A percentile compares a stretch with the other conserved stretches of the same genome.
These are phyloP conservation scores for Pluvialis apricaria DNA, from an alignment of 2,113 vertebrate species.

Conservation along the genomic window DNA sequence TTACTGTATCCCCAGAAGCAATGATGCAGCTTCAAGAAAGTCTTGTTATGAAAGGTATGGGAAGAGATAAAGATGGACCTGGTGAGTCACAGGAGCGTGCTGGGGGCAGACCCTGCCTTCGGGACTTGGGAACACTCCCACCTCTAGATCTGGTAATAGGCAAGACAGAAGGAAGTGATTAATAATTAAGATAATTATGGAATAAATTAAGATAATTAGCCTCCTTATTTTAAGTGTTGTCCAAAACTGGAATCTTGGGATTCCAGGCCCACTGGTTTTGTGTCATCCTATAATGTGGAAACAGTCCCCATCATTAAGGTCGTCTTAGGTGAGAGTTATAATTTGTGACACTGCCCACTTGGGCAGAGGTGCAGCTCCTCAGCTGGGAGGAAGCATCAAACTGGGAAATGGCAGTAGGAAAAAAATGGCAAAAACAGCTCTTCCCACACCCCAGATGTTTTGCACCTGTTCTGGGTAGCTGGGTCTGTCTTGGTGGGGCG, in stretches of 20 bases:
- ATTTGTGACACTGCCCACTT: not conserved
- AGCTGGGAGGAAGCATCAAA: not conserved
- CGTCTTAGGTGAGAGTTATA: not conserved
- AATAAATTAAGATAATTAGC: constrained; percentile 45
- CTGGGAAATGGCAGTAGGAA: not conserved
- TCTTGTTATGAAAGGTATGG: not conserved
- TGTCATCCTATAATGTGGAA: not conserved
- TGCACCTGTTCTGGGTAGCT: not conserved
- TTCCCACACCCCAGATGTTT: not conserved
- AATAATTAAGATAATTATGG: constrained; percentile 40
- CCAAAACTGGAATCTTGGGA: not conserved
- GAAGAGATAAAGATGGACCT: constrained; percentile 1
- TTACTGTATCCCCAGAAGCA: not conserved
- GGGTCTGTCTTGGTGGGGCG: not conserved
- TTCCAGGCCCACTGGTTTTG: not conserved
- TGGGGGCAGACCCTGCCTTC: not conserved
- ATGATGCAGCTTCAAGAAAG: not conserved
- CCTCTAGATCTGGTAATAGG: not conserved
- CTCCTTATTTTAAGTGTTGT: not conserved
- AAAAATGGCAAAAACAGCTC: not conserved
- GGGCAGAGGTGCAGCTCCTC: not conserved
- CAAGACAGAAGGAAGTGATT: constrained; percentile 30
- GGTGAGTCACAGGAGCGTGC: not conserved
- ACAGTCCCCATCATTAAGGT: not conserved
- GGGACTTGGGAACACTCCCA: not conserved